Base-by-base conservation (phyloP, 2,888 invertebrate species). In the Hypomecis punctinalis region DNA sequence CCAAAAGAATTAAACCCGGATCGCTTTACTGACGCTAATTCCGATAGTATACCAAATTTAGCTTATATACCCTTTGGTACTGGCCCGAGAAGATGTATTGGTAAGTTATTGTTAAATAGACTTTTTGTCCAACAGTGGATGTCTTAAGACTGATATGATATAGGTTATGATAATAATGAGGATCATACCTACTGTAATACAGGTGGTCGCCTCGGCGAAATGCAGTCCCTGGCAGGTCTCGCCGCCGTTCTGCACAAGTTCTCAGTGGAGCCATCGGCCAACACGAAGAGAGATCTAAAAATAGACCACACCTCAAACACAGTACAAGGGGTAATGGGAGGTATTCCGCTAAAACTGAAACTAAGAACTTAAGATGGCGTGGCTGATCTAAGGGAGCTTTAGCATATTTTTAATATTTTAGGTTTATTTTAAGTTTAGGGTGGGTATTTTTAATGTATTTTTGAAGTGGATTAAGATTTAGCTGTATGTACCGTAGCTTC, bases 211-310 rank as follows among this genome's bases (percentile, higher is more conserved):
- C 70, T 88, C 3, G 88, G 87, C 1, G 79, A 82, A 61, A 85
- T 88, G 88, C 87, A 87, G 72, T 86, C 88, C 0, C 64, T 88
- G 35, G 87, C 88, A 3, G 88, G 88, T 0, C 69, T 88, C 2
- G 88, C 85, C 23, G 84, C 83, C 0, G 8, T 88, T 3, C 73
- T 88, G 33, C 83, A 82, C 36, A 82, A 80, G 60, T 88, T 87
- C 67, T 71, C 76, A 0, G 83, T 88, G 13, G 81, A 81, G 46
- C 84, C 84, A 7, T 58, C 71, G 0, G 45, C 71, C 5, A 37
- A 49, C n/a, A 78, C 82, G 0, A 69, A 63, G 11, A 64, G 72
- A 0, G n/a, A 66, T 0, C 69, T 69, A 0, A 67, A 66, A 53
- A 61, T 83, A 1, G 69, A 79, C 57, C 79, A 76, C 33, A 70